Percentiles rank a stretch among this genome's conserved stretches.
phyloP scores from a whole-genome alignment of 2,113 vertebrate species.

The Hydropotes inermis region DNA sequence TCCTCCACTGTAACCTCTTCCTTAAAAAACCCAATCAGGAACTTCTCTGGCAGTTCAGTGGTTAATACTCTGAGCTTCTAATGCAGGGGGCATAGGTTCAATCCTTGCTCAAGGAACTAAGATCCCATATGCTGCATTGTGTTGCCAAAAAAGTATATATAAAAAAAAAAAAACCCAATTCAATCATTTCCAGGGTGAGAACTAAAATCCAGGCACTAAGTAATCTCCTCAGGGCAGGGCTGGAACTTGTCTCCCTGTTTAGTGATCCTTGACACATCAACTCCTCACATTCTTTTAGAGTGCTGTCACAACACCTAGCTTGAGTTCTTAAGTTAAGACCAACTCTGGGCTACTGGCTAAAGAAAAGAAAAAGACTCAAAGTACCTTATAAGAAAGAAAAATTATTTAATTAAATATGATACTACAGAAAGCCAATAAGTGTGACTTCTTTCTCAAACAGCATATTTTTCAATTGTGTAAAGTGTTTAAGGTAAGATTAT shows the following conservation, averaged over 20 bases:
- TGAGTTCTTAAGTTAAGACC: background rate
- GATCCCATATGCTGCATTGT: background rate
- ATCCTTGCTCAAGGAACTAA: background rate
- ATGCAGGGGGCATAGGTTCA: background rate
- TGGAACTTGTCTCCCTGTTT: background rate
- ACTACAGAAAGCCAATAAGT: background rate
- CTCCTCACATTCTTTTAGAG: background rate
- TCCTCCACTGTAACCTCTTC: background rate
- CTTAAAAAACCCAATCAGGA: background rate
- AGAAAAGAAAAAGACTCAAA: background rate
- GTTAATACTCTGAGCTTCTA: background rate
- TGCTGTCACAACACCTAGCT: background rate
- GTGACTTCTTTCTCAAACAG: background rate
- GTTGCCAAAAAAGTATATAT: background rate
- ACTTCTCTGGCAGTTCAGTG: background rate
- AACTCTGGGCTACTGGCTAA: background rate
- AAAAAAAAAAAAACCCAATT: background rate
- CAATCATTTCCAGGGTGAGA: background rate
- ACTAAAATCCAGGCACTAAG: background rate
- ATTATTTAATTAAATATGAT: background rate
- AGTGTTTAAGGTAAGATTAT: background rate
- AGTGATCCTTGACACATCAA: background rate
- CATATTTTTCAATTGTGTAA: slow-evolving; percentile 4
- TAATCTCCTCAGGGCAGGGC: background rate
- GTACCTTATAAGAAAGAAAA: background rate